Percentiles rank a stretch among this genome's conserved stretches.
Evolutionary conservation across 2,888 invertebrate genomes (phyloP).

Genomic region (Drosophila macrospina): DNA sequence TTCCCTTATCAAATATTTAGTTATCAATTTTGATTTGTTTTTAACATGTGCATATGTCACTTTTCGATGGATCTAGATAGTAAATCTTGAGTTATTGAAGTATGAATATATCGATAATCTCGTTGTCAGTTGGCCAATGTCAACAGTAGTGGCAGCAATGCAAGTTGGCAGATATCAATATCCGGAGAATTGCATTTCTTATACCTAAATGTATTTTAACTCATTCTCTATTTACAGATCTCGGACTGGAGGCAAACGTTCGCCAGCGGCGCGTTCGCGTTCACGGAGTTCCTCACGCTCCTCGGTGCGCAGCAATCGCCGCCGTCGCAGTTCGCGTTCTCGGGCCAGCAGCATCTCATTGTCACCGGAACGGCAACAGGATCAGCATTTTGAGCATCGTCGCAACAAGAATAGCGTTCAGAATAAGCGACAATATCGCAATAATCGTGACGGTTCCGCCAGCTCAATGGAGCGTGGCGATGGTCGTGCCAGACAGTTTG

Average conservation of each 20-base stretch:
- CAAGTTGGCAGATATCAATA: background rate
- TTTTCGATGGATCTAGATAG: background rate
- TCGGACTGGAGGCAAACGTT: constrained; percentile 64
- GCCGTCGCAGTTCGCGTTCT: constrained; percentile 85
- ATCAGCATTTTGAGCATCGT: constrained; percentile 89
- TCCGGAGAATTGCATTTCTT: background rate
- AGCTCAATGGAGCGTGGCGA: constrained; percentile 83
- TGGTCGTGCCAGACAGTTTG: constrained; percentile 74
- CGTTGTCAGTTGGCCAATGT: background rate
- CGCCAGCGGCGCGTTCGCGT: constrained; percentile 58
- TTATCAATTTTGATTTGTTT: too few species aligned
- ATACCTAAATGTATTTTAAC: background rate
- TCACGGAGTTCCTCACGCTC: constrained; percentile 77
- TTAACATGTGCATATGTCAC: background rate
- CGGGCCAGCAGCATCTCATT: constrained; percentile 82
- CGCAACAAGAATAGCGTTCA: constrained; percentile 93
- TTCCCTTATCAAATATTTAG: background rate
- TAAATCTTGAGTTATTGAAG: too few species aligned
- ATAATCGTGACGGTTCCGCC: constrained; percentile 91
- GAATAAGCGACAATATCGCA: constrained; percentile 95
- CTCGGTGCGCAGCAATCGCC: constrained; percentile 82
- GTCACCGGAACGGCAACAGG: constrained; percentile 85
- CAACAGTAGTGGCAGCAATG: background rate
- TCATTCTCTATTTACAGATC: constrained; percentile 60
- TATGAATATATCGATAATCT: background rate